Conservation (phyloP, 1,140 invertebrate species). For the Brachionus plicatilis region DNA sequence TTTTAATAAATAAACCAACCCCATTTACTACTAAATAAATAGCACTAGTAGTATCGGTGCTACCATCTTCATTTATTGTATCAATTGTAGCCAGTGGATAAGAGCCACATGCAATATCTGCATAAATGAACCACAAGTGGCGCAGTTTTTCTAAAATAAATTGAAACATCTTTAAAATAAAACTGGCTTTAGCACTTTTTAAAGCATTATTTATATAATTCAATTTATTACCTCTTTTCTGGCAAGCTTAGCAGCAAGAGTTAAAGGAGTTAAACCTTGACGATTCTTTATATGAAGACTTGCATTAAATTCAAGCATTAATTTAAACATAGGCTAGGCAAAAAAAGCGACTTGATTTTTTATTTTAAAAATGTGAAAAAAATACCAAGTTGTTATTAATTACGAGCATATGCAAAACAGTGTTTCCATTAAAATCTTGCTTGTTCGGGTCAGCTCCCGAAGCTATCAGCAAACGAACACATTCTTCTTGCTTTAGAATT, state of each 20-base stretch:
- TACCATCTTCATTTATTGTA: constrained; percentile 78
- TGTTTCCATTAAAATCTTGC: constrained; percentile 95
- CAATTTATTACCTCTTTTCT: constrained; percentile 64
- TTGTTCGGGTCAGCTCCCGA: constrained; percentile 85
- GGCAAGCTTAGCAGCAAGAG: constrained; percentile 83
- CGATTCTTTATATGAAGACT: constrained; percentile 77
- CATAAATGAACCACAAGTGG: constrained; percentile 82
- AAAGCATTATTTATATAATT: neutral
- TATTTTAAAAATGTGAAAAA: neutral
- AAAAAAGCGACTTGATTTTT: neutral
- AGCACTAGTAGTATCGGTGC: constrained; percentile 85
- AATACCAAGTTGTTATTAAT: constrained; percentile 79
- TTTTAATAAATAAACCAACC: constrained; percentile 55
- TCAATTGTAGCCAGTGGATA: constrained; percentile 91
- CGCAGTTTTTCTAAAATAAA: constrained; percentile 88
- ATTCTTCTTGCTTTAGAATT: constrained; percentile 91
- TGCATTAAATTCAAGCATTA: constrained; percentile 84
- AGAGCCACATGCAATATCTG: constrained; percentile 88
- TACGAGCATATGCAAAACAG: constrained; percentile 88
- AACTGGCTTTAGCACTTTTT: neutral
- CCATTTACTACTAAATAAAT: constrained; percentile 95
- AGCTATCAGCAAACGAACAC: constrained; percentile 83
- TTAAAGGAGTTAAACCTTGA: constrained; percentile 82
- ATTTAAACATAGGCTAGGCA: constrained; percentile 78
- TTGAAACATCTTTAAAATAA: constrained; percentile 70